These are phyloP conservation scores for Portevinia maculata DNA, from an alignment of 2,888 invertebrate genomes.

Conservation along the genomic window DNA sequence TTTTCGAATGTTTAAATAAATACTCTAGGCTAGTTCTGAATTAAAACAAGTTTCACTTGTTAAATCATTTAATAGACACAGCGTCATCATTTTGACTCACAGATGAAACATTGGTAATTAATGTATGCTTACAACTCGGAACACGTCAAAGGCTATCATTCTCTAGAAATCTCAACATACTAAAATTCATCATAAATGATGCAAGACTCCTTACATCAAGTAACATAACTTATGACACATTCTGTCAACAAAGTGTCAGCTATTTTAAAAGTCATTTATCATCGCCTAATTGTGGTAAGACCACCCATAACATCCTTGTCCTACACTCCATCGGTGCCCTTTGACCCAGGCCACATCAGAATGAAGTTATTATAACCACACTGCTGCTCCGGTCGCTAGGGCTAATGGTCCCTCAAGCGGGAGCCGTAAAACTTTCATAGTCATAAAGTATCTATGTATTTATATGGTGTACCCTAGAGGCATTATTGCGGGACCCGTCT, in stretches of 20 bases:
- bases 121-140: not conserved
- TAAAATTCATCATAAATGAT: constrained; percentile 2
- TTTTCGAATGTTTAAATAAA: too few species aligned
- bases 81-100: too few species aligned
- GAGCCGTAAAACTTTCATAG: constrained; percentile 38
- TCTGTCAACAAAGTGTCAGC: constrained; percentile 58
- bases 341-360: constrained; percentile 17
- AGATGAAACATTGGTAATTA: too few species aligned
- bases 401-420: constrained; percentile 44
- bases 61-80: too few species aligned
- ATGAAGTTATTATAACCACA: constrained; percentile 65
- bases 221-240: constrained; percentile 55
- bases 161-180: not conserved
- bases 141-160: not conserved
- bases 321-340: constrained; percentile 47
- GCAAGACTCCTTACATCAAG: constrained; percentile 11
- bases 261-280: constrained; percentile 70
- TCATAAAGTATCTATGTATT: constrained; percentile 22
- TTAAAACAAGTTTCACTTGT: too few species aligned
- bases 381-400: constrained; percentile 42
- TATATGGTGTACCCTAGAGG: constrained; percentile 39
- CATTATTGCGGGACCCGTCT: constrained; percentile 42
- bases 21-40: too few species aligned
- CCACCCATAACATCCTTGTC: constrained; percentile 59
- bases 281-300: constrained; percentile 64